Base-by-base conservation (phyloP, 1,140 invertebrate species). In the Neelides sp. region DNA sequence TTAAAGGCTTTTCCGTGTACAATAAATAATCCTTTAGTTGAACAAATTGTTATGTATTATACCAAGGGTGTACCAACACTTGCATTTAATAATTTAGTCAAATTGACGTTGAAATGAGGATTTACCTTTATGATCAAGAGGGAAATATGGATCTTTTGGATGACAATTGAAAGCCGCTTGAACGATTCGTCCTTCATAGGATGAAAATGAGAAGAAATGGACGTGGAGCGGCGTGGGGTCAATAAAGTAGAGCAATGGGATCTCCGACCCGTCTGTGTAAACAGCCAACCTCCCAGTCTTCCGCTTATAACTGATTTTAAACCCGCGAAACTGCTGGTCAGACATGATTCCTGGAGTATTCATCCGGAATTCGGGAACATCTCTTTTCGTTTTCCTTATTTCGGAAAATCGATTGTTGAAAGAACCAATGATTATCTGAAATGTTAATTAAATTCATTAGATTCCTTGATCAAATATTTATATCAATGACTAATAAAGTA, bases 151-250 rank as follows among this genome's bases (percentile, higher is more conserved):
- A 22, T 57, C 51, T 26, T 50, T 50, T 2, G 55, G 23, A 37
- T 34, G 17, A n/a, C 55, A 57, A 27, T 57, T 48, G 26, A 50
- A 57, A 3, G 51, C 55, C 2, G 54, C 55, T 47, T 54, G 45
- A 24, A 57, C 20, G 28, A 54, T 36, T 1, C 45, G 22, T 13
- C 43, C 32, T 26, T 50, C 22, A 22, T 51, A 57, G 1, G 50
- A 35, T 24, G 47, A 20, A 30, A 57, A 57, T 30, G 47, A 50
- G 28, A 54, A 47, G 37, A 28, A 57, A 10, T 42, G 27, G 15
- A 57, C 43, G 10, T 20, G 26, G 15, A 50, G 17, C n/a, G 48
- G 37, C 24, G 41, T 48, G 19, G 50, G 48, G 35, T 58, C 56
- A n/a, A 34, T 37, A 48, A 44, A 58, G 20, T 44, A 39, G 10